Conservation (phyloP, 1,140 invertebrate genomes). For the Drosophila micromelanica region DNA sequence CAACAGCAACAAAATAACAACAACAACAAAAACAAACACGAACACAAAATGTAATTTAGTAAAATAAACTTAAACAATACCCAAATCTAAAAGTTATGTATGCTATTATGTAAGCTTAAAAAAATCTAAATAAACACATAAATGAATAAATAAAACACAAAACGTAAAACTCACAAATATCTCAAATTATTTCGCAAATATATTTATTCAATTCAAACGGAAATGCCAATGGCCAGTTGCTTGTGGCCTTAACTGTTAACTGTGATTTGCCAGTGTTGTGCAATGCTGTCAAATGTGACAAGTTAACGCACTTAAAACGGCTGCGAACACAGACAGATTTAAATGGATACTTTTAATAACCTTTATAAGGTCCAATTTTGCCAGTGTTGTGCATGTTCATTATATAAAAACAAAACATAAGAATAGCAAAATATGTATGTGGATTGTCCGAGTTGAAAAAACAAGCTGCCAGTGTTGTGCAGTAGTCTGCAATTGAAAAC, state of each 20-base stretch:
- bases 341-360: neutral
- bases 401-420: neutral
- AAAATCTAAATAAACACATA: conserved; percentile 58
- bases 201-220: conserved; percentile 5
- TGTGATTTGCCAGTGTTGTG: conserved; percentile 4
- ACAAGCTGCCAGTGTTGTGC: neutral
- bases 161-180: conserved; percentile 9
- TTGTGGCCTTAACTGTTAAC: too few species aligned
- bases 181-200: conserved; percentile 18
- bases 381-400: neutral
- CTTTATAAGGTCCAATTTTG: neutral
- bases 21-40: conserved; percentile 21
- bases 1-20: conserved; percentile 46
- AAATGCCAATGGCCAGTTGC: conserved; percentile 4
- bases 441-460: neutral
- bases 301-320: neutral
- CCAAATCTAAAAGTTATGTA: conserved; percentile 70
- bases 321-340: neutral
- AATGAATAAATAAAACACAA: conserved; percentile 53
- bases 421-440: neutral
- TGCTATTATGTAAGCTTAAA: conserved; percentile 73
- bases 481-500: neutral
- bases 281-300: conserved; percentile 15
- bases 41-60: conserved; percentile 77
- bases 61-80: conserved; percentile 73